These are phyloP conservation scores for Ferdinandea cuprea DNA, from an alignment of 2,888 invertebrate genomes.

Conservation along the genomic window DNA sequence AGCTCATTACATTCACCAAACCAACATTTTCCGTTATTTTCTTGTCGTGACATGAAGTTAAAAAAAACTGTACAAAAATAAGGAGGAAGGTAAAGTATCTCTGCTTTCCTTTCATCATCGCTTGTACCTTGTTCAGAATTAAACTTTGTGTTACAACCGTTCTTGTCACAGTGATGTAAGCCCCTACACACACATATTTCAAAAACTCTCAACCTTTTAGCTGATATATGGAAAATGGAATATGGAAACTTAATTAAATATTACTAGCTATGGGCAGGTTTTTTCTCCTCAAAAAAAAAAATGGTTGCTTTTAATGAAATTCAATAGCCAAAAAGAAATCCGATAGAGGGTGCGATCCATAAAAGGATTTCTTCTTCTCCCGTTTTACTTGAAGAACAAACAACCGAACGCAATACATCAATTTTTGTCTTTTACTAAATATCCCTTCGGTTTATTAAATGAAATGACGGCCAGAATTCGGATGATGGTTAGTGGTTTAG, in stretches of 20 bases:
- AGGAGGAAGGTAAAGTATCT: background rate
- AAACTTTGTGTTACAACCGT: too few relatives aligned
- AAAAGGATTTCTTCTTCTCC: constrained; percentile 45
- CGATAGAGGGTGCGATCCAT: constrained; percentile 14
- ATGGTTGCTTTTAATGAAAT: constrained; percentile 1
- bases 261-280: background rate
- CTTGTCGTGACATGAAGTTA: background rate
- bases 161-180: background rate
- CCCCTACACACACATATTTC: background rate
- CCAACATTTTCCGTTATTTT: background rate
- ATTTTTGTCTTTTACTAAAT: constrained; percentile 33
- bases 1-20: background rate
- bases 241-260: constrained; percentile 67
- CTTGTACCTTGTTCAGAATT: background rate
- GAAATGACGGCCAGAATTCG: constrained; percentile 6
- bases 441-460: constrained; percentile 22
- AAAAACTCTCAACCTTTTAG: background rate
- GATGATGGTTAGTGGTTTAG: constrained; percentile 26
- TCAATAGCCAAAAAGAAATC: constrained; percentile 37
- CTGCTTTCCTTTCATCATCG: background rate
- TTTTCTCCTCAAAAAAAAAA: background rate
- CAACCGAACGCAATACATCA: constrained; percentile 34
- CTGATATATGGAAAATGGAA: too few relatives aligned
- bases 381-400: constrained; percentile 2
- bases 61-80: background rate